Conservation (phyloP, 1,140 invertebrate genomes). For the Ceratosolen solmsi region DNA sequence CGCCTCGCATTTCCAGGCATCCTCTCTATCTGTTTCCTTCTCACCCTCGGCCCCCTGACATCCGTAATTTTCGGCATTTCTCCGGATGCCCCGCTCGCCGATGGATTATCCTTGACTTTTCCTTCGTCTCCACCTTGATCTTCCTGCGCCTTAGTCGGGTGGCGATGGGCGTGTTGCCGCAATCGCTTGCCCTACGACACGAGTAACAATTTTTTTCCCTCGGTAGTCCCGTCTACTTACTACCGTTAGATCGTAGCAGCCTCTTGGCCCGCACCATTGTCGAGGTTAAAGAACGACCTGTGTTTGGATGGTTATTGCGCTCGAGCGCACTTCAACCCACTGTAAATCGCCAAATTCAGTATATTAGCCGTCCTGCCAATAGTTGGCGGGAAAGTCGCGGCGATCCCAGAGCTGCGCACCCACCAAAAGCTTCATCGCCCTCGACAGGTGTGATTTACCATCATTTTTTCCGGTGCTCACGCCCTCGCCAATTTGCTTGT, state of each 20-base stretch:
- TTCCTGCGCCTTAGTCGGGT: too few relatives aligned
- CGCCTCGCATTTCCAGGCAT: slow-evolving; percentile 38
- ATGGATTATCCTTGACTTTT: slow-evolving; percentile 17
- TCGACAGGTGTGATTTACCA: slow-evolving; percentile 11
- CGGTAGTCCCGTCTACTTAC: too few relatives aligned
- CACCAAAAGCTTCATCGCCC: too few relatives aligned
- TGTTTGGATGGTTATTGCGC: background rate
- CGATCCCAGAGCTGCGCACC: too few relatives aligned
- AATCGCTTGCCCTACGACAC: background rate
- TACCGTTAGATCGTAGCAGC: background rate
- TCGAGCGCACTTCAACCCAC: too few relatives aligned
- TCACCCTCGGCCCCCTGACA: background rate
- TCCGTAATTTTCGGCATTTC: background rate
- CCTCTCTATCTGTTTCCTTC: background rate
- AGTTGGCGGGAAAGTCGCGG: too few relatives aligned
- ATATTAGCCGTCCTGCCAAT: too few relatives aligned
- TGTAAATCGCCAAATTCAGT: background rate
- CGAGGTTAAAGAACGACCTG: too few relatives aligned
- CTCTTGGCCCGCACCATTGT: background rate
- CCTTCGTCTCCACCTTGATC: background rate
- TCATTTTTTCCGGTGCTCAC: background rate
- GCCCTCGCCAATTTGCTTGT: background rate
- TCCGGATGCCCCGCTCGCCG: background rate
- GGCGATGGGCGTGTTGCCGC: slow-evolving; percentile 6
- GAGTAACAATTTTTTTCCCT: background rate